phyloP scores from a whole-genome alignment of 2,113 vertebrate genomes.

The Poeciliopsis retropinna region DNA sequence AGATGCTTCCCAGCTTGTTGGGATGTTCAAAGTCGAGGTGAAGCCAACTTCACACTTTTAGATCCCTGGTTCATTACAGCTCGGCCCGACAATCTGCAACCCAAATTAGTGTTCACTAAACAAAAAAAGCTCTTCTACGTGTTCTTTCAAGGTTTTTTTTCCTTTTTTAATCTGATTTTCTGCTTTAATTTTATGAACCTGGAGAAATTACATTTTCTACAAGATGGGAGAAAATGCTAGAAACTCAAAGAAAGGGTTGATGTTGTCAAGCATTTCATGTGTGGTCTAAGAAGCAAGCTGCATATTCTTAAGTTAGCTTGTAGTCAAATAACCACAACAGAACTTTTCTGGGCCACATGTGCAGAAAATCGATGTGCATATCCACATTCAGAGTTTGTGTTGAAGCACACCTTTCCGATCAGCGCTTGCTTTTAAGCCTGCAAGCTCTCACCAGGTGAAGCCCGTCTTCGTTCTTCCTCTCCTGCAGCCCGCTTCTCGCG shows the following conservation, averaged over 20 bases:
- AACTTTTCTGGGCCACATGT: not conserved
- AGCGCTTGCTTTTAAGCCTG: not conserved
- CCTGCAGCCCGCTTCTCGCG: constrained; percentile 22
- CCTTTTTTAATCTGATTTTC: not conserved
- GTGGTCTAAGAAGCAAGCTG: not conserved
- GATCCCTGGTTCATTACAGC: not conserved
- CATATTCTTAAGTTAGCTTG: not conserved
- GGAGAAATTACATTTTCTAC: not conserved
- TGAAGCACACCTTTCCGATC: not conserved
- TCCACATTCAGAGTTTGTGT: not conserved
- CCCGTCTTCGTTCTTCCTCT: constrained; percentile 23
- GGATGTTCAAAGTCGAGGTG: not conserved
- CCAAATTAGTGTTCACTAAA: not conserved
- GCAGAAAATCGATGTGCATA: no score
- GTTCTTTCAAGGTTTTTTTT: not conserved
- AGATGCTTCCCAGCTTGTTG: not conserved
- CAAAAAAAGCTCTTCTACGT: not conserved
- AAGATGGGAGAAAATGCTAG: no score
- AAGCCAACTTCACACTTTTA: not conserved
- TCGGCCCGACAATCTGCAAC: not conserved
- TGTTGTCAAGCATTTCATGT: not conserved
- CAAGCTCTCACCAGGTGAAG: constrained; percentile 9
- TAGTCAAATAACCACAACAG: not conserved
- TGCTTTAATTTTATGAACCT: not conserved
- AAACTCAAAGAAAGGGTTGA: not conserved